Conservation (phyloP, 2,113 vertebrate genomes). For the Cheirogaleus medius region DNA sequence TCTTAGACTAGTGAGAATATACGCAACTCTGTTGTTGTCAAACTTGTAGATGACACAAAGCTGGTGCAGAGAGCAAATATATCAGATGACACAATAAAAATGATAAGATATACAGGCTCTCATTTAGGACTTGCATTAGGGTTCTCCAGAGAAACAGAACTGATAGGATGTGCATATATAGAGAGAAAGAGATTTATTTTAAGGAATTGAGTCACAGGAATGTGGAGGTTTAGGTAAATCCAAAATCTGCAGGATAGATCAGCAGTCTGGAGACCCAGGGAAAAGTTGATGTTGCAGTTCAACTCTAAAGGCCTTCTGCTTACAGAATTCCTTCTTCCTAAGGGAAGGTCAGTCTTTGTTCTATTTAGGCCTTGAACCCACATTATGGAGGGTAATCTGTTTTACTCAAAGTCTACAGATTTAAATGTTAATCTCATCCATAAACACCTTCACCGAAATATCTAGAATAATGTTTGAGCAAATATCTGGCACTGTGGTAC, state of each 20-base stretch:
- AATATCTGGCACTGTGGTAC: not conserved
- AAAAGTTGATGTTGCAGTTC: not conserved
- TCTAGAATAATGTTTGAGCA: not conserved
- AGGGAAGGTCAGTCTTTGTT: not conserved
- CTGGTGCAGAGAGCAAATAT: not conserved
- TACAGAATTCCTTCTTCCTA: not conserved
- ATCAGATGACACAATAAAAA: not conserved
- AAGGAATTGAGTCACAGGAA: not conserved
- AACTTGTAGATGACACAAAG: slow-evolving; percentile 21
- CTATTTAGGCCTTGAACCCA: not conserved
- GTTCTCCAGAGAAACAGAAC: not conserved
- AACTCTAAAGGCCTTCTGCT: not conserved
- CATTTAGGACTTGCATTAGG: not conserved
- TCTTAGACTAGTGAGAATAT: not conserved
- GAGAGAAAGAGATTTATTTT: not conserved
- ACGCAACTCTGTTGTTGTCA: not conserved
- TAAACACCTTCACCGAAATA: not conserved
- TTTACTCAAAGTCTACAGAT: not conserved
- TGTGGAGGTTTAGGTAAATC: not conserved
- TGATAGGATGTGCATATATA: not conserved
- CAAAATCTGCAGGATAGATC: not conserved
- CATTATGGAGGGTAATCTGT: not conserved
- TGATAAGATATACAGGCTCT: not conserved
- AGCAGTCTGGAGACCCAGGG: not conserved
- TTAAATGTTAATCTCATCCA: not conserved